Base-by-base conservation (phyloP, 2,888 invertebrate species). In the Archips crataeganus region DNA sequence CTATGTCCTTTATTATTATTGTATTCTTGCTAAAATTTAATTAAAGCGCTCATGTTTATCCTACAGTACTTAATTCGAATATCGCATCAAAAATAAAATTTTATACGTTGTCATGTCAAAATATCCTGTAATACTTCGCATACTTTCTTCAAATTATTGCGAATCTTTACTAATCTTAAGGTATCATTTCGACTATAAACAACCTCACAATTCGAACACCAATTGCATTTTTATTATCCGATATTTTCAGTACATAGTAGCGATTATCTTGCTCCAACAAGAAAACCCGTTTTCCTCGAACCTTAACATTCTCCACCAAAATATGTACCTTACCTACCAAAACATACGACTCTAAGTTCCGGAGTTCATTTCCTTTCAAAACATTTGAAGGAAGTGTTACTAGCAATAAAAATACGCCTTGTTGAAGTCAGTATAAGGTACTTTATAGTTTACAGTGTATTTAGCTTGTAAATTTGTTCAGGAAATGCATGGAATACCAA, bases 401-500 rank as follows among this genome's bases (percentile, higher is more conserved):
- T 54, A 54, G 23, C 45, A 62, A 15, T 45, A 42, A 34, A 62
- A 54, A 36, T 23, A 8, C 63, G 49, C 39, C 23, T 42, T 68
- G 39, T n/a, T 6, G 23, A 15, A 5, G 8, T 10, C 11, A 10
- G 6, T 32, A 23, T 74, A 69, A 64, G 69, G 63, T 65, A 11
- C 13, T 42, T 11, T 42, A 23, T 64, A 4, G 15, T 11, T 69
- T 60, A 34, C 6, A 39, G 39, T 36, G 3, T 4, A 8, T 6
- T 4, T 15, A 32, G 57, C 49, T 64, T 63, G 49, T 15, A 64
- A 63, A 69, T 64, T 60, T 39, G 51, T 57, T 69, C 73, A 74
- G 64, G 73, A 74, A 74, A 74, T 65, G 73, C 73, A 74, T 64
- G 49, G 73, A 74, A 74, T 74, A 39, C 64, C 73, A 74, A 74